Evolutionary conservation across 1,140 invertebrate genomes (phyloP).

Genomic region (Choristoneura fumiferana): DNA sequence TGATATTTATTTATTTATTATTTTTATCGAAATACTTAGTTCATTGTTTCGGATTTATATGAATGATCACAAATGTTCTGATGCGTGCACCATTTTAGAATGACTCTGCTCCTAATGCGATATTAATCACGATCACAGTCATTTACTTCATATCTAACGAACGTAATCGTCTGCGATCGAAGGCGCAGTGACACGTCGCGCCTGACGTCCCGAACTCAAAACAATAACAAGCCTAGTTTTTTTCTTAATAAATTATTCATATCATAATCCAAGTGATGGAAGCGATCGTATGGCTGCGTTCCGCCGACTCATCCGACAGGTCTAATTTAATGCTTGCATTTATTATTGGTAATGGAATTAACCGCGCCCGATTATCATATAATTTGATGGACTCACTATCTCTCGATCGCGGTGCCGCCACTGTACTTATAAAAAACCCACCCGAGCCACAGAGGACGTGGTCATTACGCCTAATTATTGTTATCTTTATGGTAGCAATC

Average conservation of each 20-base stretch:
- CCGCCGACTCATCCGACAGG: constrained; percentile 71
- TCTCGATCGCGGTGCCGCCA: constrained; percentile 55
- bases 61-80: neutral
- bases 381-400: constrained; percentile 76
- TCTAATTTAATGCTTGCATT: constrained; percentile 76
- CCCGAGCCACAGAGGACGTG: constrained; percentile 46
- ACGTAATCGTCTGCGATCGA: constrained; percentile 49
- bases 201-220: constrained; percentile 59
- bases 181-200: constrained; percentile 44
- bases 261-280: constrained; percentile 73
- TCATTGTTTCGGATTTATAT: too few species aligned
- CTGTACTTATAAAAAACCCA: constrained; percentile 50
- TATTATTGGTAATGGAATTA: constrained; percentile 77
- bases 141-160: constrained; percentile 42
- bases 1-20: too few species aligned
- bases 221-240: constrained; percentile 62
- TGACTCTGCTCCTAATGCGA: neutral
- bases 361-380: constrained; percentile 74
- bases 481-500: constrained; percentile 75
- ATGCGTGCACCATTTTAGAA: neutral
- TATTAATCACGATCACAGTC: constrained; percentile 20
- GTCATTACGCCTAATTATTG: constrained; percentile 75
- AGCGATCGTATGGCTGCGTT: constrained; percentile 50
- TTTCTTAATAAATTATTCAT: constrained; percentile 75
- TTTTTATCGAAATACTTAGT: neutral